Conservation (phyloP, 2,888 invertebrate genomes). For the Physocephala rufipes region DNA sequence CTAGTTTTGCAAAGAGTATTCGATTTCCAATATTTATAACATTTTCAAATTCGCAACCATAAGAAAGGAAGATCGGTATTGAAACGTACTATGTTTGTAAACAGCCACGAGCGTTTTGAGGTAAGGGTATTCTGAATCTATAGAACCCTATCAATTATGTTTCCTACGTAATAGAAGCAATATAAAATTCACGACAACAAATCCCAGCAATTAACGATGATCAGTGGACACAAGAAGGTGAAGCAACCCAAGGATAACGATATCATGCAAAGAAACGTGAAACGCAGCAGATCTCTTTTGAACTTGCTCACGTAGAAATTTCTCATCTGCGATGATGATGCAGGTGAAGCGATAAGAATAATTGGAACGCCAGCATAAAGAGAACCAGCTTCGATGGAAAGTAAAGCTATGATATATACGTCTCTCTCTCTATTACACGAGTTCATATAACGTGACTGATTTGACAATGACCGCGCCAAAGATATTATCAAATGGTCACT, state of each 20-base stretch:
- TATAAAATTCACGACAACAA: too few species aligned
- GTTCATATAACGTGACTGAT: not conserved
- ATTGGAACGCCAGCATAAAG: constrained; percentile 55
- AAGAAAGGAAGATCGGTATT: too few species aligned
- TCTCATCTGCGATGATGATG: not conserved
- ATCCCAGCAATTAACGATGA: not conserved
- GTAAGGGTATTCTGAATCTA: too few species aligned
- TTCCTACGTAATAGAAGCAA: too few species aligned
- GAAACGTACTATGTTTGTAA: too few species aligned
- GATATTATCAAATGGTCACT: not conserved
- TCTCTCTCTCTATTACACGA: not conserved
- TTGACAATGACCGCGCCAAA: constrained; percentile 16
- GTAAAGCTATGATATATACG: not conserved
- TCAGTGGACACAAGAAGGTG: not conserved
- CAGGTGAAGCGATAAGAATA: constrained; percentile 52
- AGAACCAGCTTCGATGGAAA: constrained; percentile 2
- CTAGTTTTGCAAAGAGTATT: too few species aligned
- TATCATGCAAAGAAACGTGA: not conserved
- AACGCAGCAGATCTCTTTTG: not conserved
- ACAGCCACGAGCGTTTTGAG: too few species aligned
- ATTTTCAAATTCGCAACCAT: too few species aligned
- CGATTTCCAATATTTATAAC: too few species aligned
- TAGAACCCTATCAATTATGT: too few species aligned
- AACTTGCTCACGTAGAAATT: not conserved
- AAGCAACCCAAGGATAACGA: not conserved